A percentile compares a stretch with the other conserved stretches of the same genome.
Evolutionary conservation across 2,888 invertebrate genomes (phyloP).

Genomic region (Acanthosepion esculentum): DNA sequence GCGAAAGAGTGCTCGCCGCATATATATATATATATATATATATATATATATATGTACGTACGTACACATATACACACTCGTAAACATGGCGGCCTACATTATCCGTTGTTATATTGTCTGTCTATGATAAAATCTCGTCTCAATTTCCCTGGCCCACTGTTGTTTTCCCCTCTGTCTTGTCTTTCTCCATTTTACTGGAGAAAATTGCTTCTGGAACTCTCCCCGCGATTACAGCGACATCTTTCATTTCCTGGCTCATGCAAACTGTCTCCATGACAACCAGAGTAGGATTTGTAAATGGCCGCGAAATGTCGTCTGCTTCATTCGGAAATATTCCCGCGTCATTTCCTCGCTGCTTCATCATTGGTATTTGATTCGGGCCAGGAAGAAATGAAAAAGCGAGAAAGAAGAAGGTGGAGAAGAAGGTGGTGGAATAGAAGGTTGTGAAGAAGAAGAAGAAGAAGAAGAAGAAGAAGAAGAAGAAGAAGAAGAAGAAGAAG

Average conservation of each 20-base stretch:
- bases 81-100: not conserved
- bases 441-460: not conserved
- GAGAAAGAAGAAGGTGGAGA: not conserved
- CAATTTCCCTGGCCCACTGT: not conserved
- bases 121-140: not conserved
- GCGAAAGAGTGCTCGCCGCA: not conserved
- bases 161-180: not conserved
- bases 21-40: not conserved
- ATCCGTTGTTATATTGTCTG: not conserved
- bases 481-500: no score
- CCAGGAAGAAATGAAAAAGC: not conserved
- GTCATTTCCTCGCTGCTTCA: not conserved
- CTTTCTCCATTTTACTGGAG: not conserved
- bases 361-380: not conserved
- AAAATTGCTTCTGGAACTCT: not conserved
- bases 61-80: not conserved
- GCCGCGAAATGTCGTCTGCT: not conserved
- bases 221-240: not conserved
- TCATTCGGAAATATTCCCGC: not conserved
- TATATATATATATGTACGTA: not conserved
- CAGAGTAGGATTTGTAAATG: not conserved
- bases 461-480: not conserved
- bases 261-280: not conserved
- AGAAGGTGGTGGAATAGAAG: no score
- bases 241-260: slow-evolving; percentile 8